phyloP scores from a whole-genome alignment of 2,113 vertebrate species.

The Catagonus wagneri region DNA sequence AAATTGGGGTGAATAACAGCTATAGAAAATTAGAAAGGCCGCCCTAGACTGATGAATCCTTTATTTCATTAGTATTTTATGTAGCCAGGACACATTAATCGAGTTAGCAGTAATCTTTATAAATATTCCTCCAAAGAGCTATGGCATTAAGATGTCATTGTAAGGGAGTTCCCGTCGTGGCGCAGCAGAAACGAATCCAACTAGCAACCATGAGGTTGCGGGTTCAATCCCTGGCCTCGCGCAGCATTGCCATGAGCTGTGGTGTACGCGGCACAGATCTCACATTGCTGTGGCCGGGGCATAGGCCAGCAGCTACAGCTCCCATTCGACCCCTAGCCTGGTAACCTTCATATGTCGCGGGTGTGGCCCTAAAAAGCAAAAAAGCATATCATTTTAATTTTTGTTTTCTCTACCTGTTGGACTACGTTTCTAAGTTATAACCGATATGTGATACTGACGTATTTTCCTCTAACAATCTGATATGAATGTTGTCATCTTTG shows the following conservation, averaged over 20 bases:
- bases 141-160: not conserved
- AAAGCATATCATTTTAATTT: too few relatives aligned
- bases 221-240: too few relatives aligned
- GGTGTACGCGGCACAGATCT: too few relatives aligned
- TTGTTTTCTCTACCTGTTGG: not conserved
- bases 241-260: too few relatives aligned
- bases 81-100: not conserved
- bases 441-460: not conserved
- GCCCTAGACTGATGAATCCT: not conserved
- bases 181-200: too few relatives aligned
- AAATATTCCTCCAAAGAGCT: not conserved
- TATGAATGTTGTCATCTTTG: constrained; percentile 40
- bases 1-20: constrained; percentile 33
- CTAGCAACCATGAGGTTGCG: too few relatives aligned
- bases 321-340: too few relatives aligned
- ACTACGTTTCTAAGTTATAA: constrained; percentile 38
- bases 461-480: not conserved
- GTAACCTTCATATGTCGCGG: too few relatives aligned
- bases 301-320: too few relatives aligned
- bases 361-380: too few relatives aligned
- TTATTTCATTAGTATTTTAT: not conserved
- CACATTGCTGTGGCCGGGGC: too few relatives aligned
- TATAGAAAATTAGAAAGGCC: constrained; percentile 36
- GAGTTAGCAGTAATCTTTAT: not conserved
- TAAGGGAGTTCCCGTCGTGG: too few relatives aligned